Base-by-base conservation (phyloP, 2,113 vertebrate species). In the Petrocephalus microphthalmus region DNA sequence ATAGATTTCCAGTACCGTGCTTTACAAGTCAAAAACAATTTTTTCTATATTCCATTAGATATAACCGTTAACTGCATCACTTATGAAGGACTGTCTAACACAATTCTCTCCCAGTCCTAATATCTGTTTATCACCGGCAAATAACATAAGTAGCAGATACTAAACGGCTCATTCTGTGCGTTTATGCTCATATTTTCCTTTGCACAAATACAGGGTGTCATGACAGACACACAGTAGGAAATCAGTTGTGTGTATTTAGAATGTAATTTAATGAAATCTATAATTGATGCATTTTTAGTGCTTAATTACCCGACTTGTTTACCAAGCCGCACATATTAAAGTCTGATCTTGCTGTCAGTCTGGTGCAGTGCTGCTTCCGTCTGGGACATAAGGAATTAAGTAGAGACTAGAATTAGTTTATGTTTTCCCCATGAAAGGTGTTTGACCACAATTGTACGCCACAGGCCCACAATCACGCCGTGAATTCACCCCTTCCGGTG, bases 191-290 rank as follows among this genome's bases (percentile, higher is more conserved):
- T 42, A 78, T 78, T 42, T 78, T 78, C 13, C 29, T 37, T 78
- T 15, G 7, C 71, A 78, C 71, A 78, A 42, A 78, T 42, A 33
- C 60, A 67, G n/a, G 60, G 60, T 67, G 60, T 29, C 29, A 19
- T 42, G 33, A 42, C 71, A 78, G 71, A 78, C 37, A 78, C 71
- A 19, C 71, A 33, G 71, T 11, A 78, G 71, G 71, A 78, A 42
- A 42, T 78, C 71, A 42, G 71, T 78, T 42, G 71, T 42, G 71
- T 78, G 71, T 78, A 78, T 42, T 78, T 78, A 37, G 33, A 78
- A 19, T 78, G 71, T 78, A 42, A 42, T 78, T 78, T 78, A 78
- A 78, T 78, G 71, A 78, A 19, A 78, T 78, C 71, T 42, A 78
- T 78, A 78, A 78, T 42, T 78, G 71, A 78, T 42, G 33, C 7